These are phyloP conservation scores for Pygoscelis antarcticus DNA, from an alignment of 2,113 vertebrate species.

Conservation along the genomic window DNA sequence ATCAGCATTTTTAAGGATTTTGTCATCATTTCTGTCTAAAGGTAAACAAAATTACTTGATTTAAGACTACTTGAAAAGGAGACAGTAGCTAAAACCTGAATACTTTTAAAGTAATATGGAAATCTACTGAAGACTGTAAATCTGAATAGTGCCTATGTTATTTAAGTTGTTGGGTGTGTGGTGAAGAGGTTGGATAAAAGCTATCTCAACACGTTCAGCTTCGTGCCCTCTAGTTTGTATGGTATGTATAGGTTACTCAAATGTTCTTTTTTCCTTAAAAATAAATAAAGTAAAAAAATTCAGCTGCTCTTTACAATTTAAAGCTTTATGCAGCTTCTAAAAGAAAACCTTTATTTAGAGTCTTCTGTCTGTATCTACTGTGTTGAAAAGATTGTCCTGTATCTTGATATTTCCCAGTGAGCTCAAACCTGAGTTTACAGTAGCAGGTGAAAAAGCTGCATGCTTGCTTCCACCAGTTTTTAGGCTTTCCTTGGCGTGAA, in stretches of 20 bases:
- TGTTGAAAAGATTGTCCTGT: not conserved
- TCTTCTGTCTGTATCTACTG: not conserved
- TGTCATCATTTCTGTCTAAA: not conserved
- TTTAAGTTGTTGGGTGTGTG: not conserved
- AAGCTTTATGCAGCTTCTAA: not conserved
- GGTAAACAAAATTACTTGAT: not conserved
- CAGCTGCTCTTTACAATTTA: not conserved
- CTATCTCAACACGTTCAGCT: not conserved
- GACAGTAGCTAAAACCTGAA: not conserved
- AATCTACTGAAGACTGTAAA: not conserved
- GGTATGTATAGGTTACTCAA: not conserved
- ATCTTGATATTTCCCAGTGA: not conserved
- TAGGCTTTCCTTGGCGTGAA: not conserved
- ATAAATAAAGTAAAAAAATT: not conserved
- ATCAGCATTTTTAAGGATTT: not conserved
- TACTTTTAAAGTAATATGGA: not conserved
- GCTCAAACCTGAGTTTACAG: not conserved
- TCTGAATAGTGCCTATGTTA: not conserved
- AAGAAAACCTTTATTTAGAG: not conserved
- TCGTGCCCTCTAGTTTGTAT: not conserved
- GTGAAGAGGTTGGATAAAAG: not conserved
- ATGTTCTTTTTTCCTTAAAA: not conserved
- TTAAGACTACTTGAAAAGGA: not conserved
- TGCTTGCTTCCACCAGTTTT: rapidly evolving
- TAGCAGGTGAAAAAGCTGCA: not conserved